phyloP scores from a whole-genome alignment of 2,113 vertebrate genomes.

The Solea senegalensis region DNA sequence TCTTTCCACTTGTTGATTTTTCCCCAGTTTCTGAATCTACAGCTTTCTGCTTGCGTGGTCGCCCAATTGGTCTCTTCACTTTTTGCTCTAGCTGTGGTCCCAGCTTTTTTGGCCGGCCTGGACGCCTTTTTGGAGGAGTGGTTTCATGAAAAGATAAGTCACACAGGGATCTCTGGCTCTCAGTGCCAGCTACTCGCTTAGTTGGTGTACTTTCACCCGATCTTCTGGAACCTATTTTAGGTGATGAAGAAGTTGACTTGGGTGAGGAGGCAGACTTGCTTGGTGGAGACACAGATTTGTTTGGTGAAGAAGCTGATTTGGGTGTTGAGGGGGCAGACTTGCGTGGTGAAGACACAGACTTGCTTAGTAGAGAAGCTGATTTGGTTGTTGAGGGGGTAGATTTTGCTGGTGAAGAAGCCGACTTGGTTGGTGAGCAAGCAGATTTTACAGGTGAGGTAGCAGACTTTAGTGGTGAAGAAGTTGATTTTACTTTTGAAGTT shows the following conservation, averaged over 20 bases:
- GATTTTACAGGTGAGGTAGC: conserved; percentile 35
- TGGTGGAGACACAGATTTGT: conserved; percentile 15
- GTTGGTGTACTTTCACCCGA: conserved; percentile 57
- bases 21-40: conserved; percentile 38
- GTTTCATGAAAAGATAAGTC: conserved; percentile 59
- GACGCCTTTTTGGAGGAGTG: conserved; percentile 88
- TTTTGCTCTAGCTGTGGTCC: conserved; percentile 89
- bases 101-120: conserved; percentile 93
- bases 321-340: conserved; percentile 10
- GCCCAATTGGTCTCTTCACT: conserved; percentile 90
- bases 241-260: conserved; percentile 45
- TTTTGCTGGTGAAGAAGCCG: conserved; percentile 4
- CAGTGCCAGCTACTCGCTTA: conserved; percentile 47
- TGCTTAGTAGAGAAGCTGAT: conserved; percentile 5
- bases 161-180: conserved; percentile 42
- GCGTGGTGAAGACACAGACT: conserved; percentile 20
- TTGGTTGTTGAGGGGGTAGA: conserved; percentile 15
- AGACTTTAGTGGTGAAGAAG: conserved; percentile 23
- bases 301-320: conserved; percentile 15
- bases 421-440: not conserved
- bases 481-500: conserved; percentile 15
- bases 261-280: conserved; percentile 32
- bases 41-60: conserved; percentile 88
- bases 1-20: conserved; percentile 51
- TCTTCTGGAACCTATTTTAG: conserved; percentile 54